Percentiles rank a stretch among this genome's conserved stretches.
Conservation (phyloP, 2,797 vertebrate genomes). For the Enteromius trimaculatus region DNA sequence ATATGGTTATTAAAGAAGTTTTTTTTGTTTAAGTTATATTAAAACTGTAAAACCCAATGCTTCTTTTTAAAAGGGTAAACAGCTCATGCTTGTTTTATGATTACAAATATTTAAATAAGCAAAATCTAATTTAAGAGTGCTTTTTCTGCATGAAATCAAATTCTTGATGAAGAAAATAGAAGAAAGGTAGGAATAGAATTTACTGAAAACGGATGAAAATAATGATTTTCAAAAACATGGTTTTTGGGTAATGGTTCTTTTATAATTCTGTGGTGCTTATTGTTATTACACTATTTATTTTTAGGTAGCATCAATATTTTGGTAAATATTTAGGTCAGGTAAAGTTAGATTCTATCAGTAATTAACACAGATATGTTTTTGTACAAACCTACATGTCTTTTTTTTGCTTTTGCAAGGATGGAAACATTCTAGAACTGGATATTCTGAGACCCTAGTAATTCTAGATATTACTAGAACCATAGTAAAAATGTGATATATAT, state of each 20-base stretch:
- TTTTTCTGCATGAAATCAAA: too few relatives aligned
- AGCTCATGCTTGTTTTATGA: too few relatives aligned
- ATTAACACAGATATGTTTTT: neutral
- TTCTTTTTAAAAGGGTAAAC: neutral
- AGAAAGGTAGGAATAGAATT: neutral
- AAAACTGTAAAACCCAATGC: conserved; percentile 6
- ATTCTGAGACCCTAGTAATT: neutral
- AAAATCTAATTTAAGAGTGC: neutral
- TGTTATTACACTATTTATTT: neutral
- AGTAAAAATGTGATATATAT: too few relatives aligned
- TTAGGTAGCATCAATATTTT: neutral
- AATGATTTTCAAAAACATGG: neutral
- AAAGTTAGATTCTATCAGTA: neutral
- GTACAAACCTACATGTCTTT: too few relatives aligned
- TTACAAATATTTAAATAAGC: neutral
- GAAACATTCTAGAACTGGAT: neutral
- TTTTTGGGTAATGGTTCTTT: too few relatives aligned
- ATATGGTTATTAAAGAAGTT: neutral
- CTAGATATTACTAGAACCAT: too few relatives aligned
- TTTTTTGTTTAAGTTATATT: neutral
- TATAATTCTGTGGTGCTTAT: too few relatives aligned
- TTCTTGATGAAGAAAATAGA: neutral
- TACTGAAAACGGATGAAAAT: neutral
- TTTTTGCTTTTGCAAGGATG: neutral
- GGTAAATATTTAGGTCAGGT: neutral